Evolutionary conservation across 2,888 invertebrate genomes (phyloP), one percentile per base, ranked within the genome.

Genomic region (Thymelicus acteon): DNA sequence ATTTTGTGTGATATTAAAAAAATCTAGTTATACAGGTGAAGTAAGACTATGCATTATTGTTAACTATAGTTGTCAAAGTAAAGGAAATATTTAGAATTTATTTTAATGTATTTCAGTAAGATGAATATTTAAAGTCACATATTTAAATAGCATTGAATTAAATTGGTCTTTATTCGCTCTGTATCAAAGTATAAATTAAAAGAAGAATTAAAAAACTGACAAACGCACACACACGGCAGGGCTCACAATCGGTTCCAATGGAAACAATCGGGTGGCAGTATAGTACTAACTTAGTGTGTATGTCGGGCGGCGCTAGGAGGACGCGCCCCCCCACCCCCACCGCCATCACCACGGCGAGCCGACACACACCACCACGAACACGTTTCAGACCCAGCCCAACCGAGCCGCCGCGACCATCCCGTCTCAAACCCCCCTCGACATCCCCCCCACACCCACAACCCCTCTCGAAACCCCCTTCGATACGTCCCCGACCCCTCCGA

Each of bases 261-360:
- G 39, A 57, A 67, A 60, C 57, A 48, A 58, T 47, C 79, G 85
- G 85, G 85, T 85, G 88, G 85, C 87, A 88, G 67, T 60, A 67
- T 67, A 67, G 88, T 90, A 93, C 92, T 92, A 92, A 92, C 92
- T 81, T 83, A 84, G 85, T 90, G 88, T 90, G 85, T 83, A 80
- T 86, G 84, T 88, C 89, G 87, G 85, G 86, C 85, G 88, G 85
- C 81, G 88, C 76, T 88, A 93, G 92, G 91, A 75, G 74, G 78
- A 52, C 73, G 75, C 78, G 73, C 65, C 83, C 81, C 83, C 87
- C 78, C 92, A 89, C 82, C 90, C 87, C 75, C 92, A 90, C 86
- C 92, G 91, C 83, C 92, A 91, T 85, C 92, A 91, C 85, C 90
- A 91, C 90, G 90, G 92, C 84, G 90, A 89, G 82, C 77, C 80